These are phyloP conservation scores for Sphinx pinastri DNA, from an alignment of 2,888 invertebrate genomes.

Conservation along the genomic window DNA sequence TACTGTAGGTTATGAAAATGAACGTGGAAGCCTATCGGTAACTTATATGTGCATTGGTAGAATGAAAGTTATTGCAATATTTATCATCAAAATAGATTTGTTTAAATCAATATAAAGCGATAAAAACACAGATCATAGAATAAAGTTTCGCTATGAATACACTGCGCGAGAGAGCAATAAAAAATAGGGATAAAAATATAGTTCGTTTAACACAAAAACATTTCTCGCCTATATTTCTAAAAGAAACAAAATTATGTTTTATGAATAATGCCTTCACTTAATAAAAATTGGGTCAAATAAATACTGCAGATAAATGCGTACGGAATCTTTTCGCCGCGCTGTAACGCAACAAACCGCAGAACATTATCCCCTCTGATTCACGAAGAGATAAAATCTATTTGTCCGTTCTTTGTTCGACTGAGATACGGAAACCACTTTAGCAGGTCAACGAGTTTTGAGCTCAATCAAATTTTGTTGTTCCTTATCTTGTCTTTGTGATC, in stretches of 20 bases:
- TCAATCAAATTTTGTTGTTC: constrained; percentile 23
- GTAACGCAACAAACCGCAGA: constrained; percentile 48
- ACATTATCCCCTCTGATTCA: constrained; percentile 50
- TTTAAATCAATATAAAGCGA: too few relatives aligned
- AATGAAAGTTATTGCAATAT: too few relatives aligned
- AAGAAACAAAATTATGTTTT: constrained; percentile 24
- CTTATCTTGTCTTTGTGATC: constrained; percentile 18
- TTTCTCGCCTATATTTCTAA: neutral
- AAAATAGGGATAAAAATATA: neutral
- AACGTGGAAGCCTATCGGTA: too few relatives aligned
- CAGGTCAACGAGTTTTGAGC: constrained; percentile 26
- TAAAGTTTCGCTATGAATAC: too few relatives aligned
- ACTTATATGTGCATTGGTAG: too few relatives aligned
- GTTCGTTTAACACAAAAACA: neutral
- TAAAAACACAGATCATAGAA: too few relatives aligned
- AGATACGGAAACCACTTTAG: constrained; percentile 36
- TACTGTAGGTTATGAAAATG: too few relatives aligned
- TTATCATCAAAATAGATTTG: too few relatives aligned
- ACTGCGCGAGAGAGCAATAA: neutral
- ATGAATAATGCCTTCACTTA: constrained; percentile 27
- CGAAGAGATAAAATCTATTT: constrained; percentile 51
- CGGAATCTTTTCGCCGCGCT: constrained; percentile 44
- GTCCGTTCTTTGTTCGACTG: constrained; percentile 42
- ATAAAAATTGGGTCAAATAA: constrained; percentile 41
- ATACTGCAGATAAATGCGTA: constrained; percentile 39